These are phyloP conservation scores for Epinephelus malabaricus DNA, from an alignment of 2,797 vertebrate species.

Conservation along the genomic window DNA sequence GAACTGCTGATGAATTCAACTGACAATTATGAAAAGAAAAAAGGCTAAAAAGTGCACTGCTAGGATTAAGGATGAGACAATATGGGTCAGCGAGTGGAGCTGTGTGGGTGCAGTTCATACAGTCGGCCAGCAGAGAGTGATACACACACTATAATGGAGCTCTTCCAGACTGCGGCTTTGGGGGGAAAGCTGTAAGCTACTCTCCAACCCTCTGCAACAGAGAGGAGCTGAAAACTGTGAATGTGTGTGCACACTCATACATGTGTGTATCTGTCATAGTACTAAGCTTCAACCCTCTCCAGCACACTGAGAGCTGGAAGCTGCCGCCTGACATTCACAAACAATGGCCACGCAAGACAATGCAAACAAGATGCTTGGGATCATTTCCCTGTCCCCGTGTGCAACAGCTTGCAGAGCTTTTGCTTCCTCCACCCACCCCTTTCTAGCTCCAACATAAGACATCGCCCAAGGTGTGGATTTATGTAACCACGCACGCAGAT, in stretches of 20 bases:
- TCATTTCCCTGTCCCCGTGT: conserved; percentile 61
- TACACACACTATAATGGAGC: conserved; percentile 66
- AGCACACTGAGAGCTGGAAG: conserved; percentile 72
- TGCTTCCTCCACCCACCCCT: conserved; percentile 57
- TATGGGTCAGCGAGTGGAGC: conserved; percentile 18
- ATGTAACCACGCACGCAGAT: conserved; percentile 51
- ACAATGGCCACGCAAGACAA: conserved; percentile 80
- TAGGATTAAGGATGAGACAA: not conserved
- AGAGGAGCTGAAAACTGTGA: conserved; percentile 49
- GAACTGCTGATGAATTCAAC: not conserved
- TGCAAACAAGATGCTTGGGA: conserved; percentile 81
- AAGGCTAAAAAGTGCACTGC: not conserved
- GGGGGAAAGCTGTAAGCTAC: conserved; percentile 42
- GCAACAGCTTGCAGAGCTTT: conserved; percentile 72
- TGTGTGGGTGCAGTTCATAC: conserved; percentile 31
- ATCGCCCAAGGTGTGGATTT: conserved; percentile 74
- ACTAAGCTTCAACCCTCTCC: conserved; percentile 69
- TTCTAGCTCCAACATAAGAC: conserved; percentile 58
- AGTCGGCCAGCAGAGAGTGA: conserved; percentile 77
- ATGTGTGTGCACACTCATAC: not conserved
- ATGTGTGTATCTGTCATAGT: conserved; percentile 55
- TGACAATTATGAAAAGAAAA: not conserved
- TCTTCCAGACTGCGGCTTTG: conserved; percentile 56
- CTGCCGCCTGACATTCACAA: conserved; percentile 73
- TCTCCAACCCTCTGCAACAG: conserved; percentile 54